Base-by-base conservation (phyloP, 2,113 vertebrate genomes). In the Gymnorhina tibicen region DNA sequence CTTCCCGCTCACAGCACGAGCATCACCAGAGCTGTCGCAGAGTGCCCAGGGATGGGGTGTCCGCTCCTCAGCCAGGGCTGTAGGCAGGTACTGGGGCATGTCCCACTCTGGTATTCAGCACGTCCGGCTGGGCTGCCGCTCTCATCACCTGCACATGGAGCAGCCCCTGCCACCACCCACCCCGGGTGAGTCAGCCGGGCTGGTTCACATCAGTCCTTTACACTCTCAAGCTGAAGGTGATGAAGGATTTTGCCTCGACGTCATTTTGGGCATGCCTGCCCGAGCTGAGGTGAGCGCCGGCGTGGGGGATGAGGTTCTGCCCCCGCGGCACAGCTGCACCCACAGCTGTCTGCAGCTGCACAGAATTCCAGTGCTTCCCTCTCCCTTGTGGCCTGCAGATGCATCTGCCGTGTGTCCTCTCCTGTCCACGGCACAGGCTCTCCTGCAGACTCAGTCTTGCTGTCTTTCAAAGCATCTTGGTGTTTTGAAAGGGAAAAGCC, bases 111-210 rank as follows among this genome's bases (percentile, higher is more conserved):
- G 21, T 1, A 3, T 10, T 58, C 44, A 7, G 3, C 41, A 9
- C 13, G 0, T 2, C 4, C 0, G 2, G 8, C 33, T 30, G 30
- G 73, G 66, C 47, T 59, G 32, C 53, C 7, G 0, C 55, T 18
- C 35, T 66, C 2, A 0, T 15, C 15, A 3, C 3, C 81, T 15
- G 82, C 69, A 49, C 55, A 7, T 0, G 3, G 63, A 86, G 37
- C 77, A 72, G n/a, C 63, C 50, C 30, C 39, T 22, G 55, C 30
- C 42, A 32, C 44, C 4, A 0, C 26, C 35, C 0, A 0, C 10
- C 5, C 19, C 52, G 56, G 91, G 84, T 41, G 15, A 32, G 49
- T 50, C 64, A 78, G 60, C 26, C 3, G 1, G 74, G 27, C 39
- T 44, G 77, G 8, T 39, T 67, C 11, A 14, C 10, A 39, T 59